Percentiles rank a stretch among this genome's conserved stretches.
phyloP scores from a whole-genome alignment of 1,140 invertebrate genomes.

The Ceratina australensis region DNA sequence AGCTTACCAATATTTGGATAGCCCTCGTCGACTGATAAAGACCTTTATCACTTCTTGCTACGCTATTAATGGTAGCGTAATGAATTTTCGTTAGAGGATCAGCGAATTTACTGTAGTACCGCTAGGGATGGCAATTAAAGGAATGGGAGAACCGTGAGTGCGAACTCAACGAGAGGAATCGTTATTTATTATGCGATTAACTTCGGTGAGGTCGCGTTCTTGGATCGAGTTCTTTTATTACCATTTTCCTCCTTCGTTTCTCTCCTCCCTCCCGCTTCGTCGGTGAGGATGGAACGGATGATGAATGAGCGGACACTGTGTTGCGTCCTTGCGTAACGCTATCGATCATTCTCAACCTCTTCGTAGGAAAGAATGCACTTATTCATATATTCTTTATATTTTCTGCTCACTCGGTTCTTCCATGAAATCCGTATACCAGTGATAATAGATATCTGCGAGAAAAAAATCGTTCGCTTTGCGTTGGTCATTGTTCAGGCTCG shows the following conservation, averaged over 20 bases:
- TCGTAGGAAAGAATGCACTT: not conserved
- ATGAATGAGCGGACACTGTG: slow-evolving; percentile 22
- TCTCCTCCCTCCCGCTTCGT: not conserved
- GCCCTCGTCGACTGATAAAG: too few species aligned
- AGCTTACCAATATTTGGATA: too few species aligned
- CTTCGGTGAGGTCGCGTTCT: not conserved
- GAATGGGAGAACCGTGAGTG: too few species aligned
- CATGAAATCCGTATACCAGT: too few species aligned
- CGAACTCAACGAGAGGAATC: slow-evolving; percentile 1
- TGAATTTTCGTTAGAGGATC: not conserved
- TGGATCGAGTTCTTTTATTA: not conserved
- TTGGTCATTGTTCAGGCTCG: too few species aligned
- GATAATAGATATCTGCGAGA: too few species aligned
- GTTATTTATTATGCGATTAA: slow-evolving; percentile 30
- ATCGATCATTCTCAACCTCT: slow-evolving; percentile 19
- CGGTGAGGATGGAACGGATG: slow-evolving; percentile 5
- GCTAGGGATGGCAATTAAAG: too few species aligned
- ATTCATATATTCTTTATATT: not conserved
- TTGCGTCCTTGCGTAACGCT: slow-evolving; percentile 21
- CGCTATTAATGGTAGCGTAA: not conserved
- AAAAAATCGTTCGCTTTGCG: too few species aligned
- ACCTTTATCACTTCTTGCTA: too few species aligned
- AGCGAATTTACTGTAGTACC: too few species aligned
- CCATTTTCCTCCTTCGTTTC: not conserved
- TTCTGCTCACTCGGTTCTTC: not conserved